Base-by-base conservation (phyloP, 2,797 vertebrate genomes). In the Arrhamphus sclerolepis region DNA sequence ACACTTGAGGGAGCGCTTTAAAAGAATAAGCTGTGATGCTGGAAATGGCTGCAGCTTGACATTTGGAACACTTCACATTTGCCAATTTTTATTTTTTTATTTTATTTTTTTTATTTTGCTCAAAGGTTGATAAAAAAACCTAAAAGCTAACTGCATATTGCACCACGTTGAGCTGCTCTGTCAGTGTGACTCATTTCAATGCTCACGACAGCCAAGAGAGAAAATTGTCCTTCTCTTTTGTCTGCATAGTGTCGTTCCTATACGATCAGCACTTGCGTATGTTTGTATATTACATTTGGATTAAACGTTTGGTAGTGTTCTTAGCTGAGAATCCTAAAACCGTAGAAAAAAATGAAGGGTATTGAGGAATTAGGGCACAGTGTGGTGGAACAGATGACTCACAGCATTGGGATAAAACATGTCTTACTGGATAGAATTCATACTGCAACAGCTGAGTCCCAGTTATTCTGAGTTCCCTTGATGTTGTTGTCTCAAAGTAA, bases 261-360 rank as follows among this genome's bases (percentile, higher is more conserved):
- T 80, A 86, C 53, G 70, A 87, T 78, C 63, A 44, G 62, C 8
- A 1, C 63, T 77, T 16, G 68, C 68, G 78, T 75, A 61, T 83
- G 86, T 86, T 84, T 82, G 78, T 77, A 75, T 43, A 72, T 78
- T 56, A 76, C 72, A 69, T 82, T 87, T 78, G 85, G 79, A 88
- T 85, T 70, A 78, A 47, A 47, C 74, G 69, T 52, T 60, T 75
- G 83, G 72, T 76, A 60, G 40, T 9, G 28, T 43, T 71, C 61
- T 65, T 38, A 49, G 48, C 47, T 47, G 56, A 61, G 42, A 39
- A 69, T 72, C 50, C 42, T 80, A 75, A 39, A 34, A 1, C 31
- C 59, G 29, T 50, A 77, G 68, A 47, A 59, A 78, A 76, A 69
- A 62, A 67, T 24, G 46, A 75, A 56, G 73, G 65, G 46, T 78